Base-by-base conservation (phyloP, 2,797 vertebrate genomes). In the Amblyraja radiata region DNA sequence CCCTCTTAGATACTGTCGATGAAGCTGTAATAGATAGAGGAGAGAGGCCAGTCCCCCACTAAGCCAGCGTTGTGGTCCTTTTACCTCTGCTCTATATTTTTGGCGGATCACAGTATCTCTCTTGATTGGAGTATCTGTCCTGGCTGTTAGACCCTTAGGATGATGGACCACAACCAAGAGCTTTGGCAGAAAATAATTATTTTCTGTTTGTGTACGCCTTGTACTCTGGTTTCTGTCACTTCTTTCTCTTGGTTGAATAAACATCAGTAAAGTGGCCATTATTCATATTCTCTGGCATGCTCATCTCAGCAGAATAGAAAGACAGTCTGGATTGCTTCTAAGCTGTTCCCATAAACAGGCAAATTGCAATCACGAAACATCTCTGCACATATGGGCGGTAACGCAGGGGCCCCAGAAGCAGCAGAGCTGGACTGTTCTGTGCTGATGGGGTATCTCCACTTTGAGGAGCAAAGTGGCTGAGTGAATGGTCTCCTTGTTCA, bases 151-250 rank as follows among this genome's bases (percentile, higher is more conserved):
- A 91, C 28, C 65, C 68, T 91, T 10, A 71, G 71, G 54, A 74
- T 39, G 73, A 54, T 36, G 63, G 39, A 54, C 39, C 28, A 39
- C 36, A 46, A 54, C 36, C 6, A 76, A 76, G 25, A 23, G 25
- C 58, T 36, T 54, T 92, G 90, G 71, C 71, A 28, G 25, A 76
- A 36, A 10, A 16, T 11, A 76, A 10, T 74, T 74, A 74, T 58
- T 91, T n/a, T 58, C 39, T 92, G 73, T 76, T 92, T 74, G 28
- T 92, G 46, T 92, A 58, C 39, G 54, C 54, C 11, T 91, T 91
- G 90, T 76, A 92, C 71, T 92, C 90, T 92, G 90, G 90, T 74
- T 92, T 92, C 71, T 76, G 39, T 91, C 71, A 91, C 90, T 74
- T 91, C 23, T 90, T 73, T 46, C 90, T 14, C 90, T 91, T 13